phyloP scores from a whole-genome alignment of 1,140 invertebrate species.

The Zaprionus vittiger region DNA sequence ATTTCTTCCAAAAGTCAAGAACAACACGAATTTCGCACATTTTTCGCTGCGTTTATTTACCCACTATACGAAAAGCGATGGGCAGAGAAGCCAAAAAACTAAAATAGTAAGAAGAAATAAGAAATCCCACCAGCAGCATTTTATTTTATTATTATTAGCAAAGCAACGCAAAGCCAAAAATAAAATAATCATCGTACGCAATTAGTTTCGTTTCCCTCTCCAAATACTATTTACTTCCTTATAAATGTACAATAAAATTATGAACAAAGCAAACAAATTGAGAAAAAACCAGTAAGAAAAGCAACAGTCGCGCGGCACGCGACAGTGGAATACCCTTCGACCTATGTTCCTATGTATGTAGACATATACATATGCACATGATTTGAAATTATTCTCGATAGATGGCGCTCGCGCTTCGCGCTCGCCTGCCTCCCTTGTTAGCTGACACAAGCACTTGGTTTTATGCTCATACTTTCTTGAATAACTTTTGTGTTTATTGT shows the following conservation, averaged over 20 bases:
- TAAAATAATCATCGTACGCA: conserved; percentile 31
- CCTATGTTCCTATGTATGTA: too few relatives aligned
- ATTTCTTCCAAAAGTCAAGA: conserved; percentile 51
- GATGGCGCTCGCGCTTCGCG: too few relatives aligned
- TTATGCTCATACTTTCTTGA: too few relatives aligned
- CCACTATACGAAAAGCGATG: conserved; percentile 25
- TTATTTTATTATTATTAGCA: not conserved
- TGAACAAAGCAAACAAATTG: conserved; percentile 11
- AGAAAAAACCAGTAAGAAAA: too few relatives aligned
- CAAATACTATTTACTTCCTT: conserved; percentile 36
- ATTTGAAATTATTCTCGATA: too few relatives aligned
- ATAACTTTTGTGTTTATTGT: too few relatives aligned
- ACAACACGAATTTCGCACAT: conserved; percentile 61
- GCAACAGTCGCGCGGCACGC: too few relatives aligned
- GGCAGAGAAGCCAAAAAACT: conserved; percentile 5
- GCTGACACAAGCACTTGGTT: too few relatives aligned
- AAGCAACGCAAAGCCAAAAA: conserved; percentile 12
- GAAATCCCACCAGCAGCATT: not conserved
- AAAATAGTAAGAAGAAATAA: conserved; percentile 8
- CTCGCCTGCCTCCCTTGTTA: too few relatives aligned
- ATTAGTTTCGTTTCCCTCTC: conserved; percentile 22
- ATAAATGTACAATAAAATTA: conserved; percentile 31
- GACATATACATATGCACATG: too few relatives aligned
- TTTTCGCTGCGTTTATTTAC: conserved; percentile 35
- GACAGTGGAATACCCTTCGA: too few relatives aligned